Evolutionary conservation across 2,113 vertebrate genomes (phyloP), one percentile per base, ranked within the genome.

Genomic region (Taxidea taxus): DNA sequence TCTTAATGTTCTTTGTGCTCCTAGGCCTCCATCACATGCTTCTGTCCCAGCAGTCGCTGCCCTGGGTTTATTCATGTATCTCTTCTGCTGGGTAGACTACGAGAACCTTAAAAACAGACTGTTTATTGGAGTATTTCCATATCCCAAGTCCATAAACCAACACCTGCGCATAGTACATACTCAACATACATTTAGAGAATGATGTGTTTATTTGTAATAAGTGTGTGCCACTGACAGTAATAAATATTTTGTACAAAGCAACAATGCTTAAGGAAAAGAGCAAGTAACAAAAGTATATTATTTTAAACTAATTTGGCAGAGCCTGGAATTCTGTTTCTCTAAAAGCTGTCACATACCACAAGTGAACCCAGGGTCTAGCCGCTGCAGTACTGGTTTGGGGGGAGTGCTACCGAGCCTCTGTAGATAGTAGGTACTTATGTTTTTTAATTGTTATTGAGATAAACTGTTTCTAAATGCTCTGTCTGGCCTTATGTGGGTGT

Each of bases 261-360:
- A 29, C 15, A 11, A 42, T 42, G 31, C 37, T 91, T 81, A 82
- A 64, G 84, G 81, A 85, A 86, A 85, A 84, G 37, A 56, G 1
- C 34, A 72, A 77, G 14, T 54, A 70, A 75, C 47, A 54, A 54
- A 18, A 81, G 20, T 49, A 47, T 3, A 7, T 92, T 70, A 64
- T 54, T 91, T 92, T 97, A 51, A 92, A 92, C 56, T 72, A 90
- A 64, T 77, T 82, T 96, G 18, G 8, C 72, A 74, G 60, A 58
- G 62, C 80, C 27, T 64, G 20, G 51, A 84, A 80, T 92, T 93
- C 58, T 80, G 13, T 68, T 60, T 92, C 75, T 70, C 16, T 93
- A 95, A 74, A 66, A 75, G 51, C 25, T 84, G 23, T 54, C 60
- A 54, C 21, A 2, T 54, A 58, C 81, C 39, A 82, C 6, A 90